Evolutionary conservation across 2,113 vertebrate genomes (phyloP).

Genomic region (Phycodurus eques): DNA sequence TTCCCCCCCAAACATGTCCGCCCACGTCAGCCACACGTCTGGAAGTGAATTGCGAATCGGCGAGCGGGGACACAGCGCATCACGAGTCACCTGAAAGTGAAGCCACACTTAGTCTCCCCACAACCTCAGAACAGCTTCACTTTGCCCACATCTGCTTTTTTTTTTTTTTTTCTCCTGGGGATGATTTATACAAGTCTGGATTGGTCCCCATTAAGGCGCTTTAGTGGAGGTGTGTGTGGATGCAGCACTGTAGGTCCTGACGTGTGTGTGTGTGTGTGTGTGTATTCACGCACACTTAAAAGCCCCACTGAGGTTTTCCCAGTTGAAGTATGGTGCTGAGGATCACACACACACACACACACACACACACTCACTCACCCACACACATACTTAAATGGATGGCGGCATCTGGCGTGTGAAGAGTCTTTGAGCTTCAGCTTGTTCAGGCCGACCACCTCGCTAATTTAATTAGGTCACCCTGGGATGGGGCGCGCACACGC

Average conservation of each 20-base stretch:
- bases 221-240: constrained; percentile 64
- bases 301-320: constrained; percentile 8
- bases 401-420: constrained; percentile 11
- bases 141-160: constrained; percentile 2
- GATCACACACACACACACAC: not conserved
- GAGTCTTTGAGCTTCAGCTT: constrained; percentile 8
- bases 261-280: constrained; percentile 22
- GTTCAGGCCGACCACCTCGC: constrained; percentile 6
- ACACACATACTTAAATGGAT: constrained; percentile 8
- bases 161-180: constrained; percentile 36
- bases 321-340: not conserved
- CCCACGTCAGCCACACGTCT: not conserved
- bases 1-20: not conserved
- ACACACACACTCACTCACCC: not conserved
- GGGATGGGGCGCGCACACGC: not conserved
- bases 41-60: not conserved
- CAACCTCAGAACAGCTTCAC: not conserved
- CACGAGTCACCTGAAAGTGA: not conserved
- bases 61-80: not conserved
- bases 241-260: constrained; percentile 31
- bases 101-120: not conserved
- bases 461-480: constrained; percentile 13
- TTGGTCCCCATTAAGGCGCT: constrained; percentile 70
- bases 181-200: constrained; percentile 68
- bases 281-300: constrained; percentile 19